Conservation (phyloP, 2,888 invertebrate genomes). For the Standfussiana lucernea region DNA sequence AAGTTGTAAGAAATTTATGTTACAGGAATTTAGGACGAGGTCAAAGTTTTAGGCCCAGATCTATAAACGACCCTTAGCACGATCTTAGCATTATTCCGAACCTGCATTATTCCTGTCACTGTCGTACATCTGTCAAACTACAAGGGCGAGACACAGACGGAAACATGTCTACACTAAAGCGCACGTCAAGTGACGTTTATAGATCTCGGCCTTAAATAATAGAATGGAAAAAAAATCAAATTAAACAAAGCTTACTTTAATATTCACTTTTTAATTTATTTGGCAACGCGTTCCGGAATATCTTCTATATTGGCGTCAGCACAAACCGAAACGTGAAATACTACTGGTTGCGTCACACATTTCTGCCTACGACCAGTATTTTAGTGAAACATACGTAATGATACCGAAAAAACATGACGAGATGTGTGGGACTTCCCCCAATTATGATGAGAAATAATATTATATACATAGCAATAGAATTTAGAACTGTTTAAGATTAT, state of each 20-base stretch:
- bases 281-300: not conserved
- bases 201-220: not conserved
- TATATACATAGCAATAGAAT: too few relatives aligned
- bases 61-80: not conserved
- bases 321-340: not conserved
- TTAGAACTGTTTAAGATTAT: too few relatives aligned
- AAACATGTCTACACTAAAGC: not conserved
- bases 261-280: not conserved
- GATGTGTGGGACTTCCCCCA: slow-evolving; percentile 1
- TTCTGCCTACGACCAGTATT: not conserved
- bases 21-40: not conserved
- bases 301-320: not conserved
- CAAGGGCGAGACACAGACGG: not conserved
- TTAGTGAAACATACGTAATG: not conserved
- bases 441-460: not conserved
- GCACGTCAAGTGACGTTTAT: not conserved
- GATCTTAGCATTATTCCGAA: not conserved
- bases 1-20: not conserved
- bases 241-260: not conserved
- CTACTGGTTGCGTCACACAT: not conserved
- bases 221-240: not conserved
- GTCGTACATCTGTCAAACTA: not conserved
- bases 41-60: not conserved
- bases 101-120: not conserved
- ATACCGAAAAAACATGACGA: not conserved